These are phyloP conservation scores for Neoscelio sp. DNA, from an alignment of 2,888 invertebrate species.

Conservation along the genomic window DNA sequence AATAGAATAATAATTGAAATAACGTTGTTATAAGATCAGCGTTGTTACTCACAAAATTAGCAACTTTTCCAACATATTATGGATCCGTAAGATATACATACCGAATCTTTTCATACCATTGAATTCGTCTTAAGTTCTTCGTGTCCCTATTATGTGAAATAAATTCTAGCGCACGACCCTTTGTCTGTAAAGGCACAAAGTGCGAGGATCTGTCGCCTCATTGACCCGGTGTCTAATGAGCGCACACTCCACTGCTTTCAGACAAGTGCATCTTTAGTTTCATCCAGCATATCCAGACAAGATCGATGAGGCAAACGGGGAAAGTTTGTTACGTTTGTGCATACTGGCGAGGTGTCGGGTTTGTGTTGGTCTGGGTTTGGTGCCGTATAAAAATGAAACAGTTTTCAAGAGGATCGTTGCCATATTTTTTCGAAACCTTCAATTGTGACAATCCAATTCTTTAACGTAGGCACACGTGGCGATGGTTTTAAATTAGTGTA, in stretches of 20 bases:
- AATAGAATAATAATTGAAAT: too few relatives aligned
- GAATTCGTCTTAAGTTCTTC: slow-evolving; percentile 12
- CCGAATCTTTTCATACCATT: not conserved
- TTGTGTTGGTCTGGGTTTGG: not conserved
- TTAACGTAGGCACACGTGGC: not conserved
- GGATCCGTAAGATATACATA: too few relatives aligned
- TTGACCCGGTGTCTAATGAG: slow-evolving; percentile 79
- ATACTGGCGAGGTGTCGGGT: not conserved
- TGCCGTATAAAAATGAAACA: not conserved
- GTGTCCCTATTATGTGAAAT: slow-evolving; percentile 35
- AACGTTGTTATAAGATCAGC: too few relatives aligned
- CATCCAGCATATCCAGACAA: slow-evolving; percentile 49
- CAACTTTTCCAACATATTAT: too few relatives aligned
- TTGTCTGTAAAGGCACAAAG: slow-evolving; percentile 52
- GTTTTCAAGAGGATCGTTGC: not conserved
- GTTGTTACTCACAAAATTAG: too few relatives aligned
- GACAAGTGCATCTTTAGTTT: slow-evolving; percentile 70
- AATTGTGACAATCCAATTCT: not conserved
- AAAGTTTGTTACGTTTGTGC: not conserved
- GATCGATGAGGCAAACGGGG: slow-evolving; percentile 35
- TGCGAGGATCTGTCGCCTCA: slow-evolving; percentile 73
- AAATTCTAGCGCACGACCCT: slow-evolving; percentile 54
- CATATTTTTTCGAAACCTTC: not conserved
- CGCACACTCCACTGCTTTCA: slow-evolving; percentile 74
- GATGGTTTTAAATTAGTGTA: not conserved